Base-by-base conservation (phyloP, 2,113 vertebrate genomes). In the Guaruba guarouba region DNA sequence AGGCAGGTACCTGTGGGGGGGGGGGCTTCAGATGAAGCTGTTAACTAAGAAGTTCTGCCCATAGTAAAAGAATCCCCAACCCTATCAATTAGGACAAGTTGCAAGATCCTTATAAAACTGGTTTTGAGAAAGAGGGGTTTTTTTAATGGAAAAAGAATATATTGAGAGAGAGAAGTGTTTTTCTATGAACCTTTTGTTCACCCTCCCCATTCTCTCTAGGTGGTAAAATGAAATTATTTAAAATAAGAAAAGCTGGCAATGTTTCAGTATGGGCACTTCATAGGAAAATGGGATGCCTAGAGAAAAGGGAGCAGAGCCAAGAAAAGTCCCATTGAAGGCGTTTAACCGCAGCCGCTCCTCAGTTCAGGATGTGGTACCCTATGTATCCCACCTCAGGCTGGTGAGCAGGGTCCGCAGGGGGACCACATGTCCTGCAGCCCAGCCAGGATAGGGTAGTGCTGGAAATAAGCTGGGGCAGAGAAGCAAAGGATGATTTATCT, bases 391-490 rank as follows among this genome's bases (percentile, higher is more conserved):
- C 7, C 43, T 73, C 54, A 27, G 29, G 68, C 15, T 16, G 2
- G 7, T 7, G 17, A 29, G 66, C 28, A 17, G 33, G 3, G 6
- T 35, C 20, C 0, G 3, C 13, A n/a, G 35, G 24, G n/a, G 27
- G 4, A 52, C 8, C 11, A 0, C 0, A 0, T 24, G 71, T 44
- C 49, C 67, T 7, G 6, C 59, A 69, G 54, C 25, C 33, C 0
- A 0, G 9, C 18, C 35, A 5, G 62, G 35, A 37, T 23, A 51
- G 19, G n/a, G 11, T 0, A 37, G 41, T 0, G 1, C 37, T 67
- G 76, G 49, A 37, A 73, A 25, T 23, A 29, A 74, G 5, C 3
- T 19, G 20, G 28, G 35, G 20, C 27, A 59, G n/a, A 67, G 86
- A 52, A 73, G 59, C n/a, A 39, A 66, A 80, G 54, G 28, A 7